These are phyloP conservation scores for Blastobasis lacticolella DNA, from an alignment of 2,888 invertebrate species.

Conservation along the genomic window DNA sequence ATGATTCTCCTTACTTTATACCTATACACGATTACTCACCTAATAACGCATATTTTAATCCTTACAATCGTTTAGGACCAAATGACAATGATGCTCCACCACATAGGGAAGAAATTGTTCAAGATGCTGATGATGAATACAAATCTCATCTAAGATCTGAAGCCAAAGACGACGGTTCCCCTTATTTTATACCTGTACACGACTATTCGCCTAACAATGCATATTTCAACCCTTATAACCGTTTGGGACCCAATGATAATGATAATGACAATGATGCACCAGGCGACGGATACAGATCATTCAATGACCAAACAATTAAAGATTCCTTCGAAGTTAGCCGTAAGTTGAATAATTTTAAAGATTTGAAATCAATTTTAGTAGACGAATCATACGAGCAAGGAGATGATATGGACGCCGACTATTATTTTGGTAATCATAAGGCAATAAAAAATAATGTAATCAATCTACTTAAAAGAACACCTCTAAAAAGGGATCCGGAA, in stretches of 20 bases:
- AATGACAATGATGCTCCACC: not conserved
- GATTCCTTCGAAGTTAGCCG: too few relatives aligned
- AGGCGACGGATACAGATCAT: too few relatives aligned
- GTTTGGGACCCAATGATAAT: constrained; percentile 21
- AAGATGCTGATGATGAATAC: too few relatives aligned
- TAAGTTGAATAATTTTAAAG: too few relatives aligned
- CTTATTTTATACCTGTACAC: constrained; percentile 33
- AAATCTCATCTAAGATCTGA: too few relatives aligned
- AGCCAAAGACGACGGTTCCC: not conserved
- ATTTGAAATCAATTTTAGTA: too few relatives aligned
- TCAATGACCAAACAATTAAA: too few relatives aligned
- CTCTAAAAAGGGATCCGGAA: not conserved
- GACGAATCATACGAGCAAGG: not conserved
- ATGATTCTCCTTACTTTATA: constrained; percentile 21
- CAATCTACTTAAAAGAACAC: not conserved
- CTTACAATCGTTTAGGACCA: constrained; percentile 34
- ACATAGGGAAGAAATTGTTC: too few relatives aligned
- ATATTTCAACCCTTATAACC: constrained; percentile 37
- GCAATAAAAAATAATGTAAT: too few relatives aligned
- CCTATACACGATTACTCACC: constrained; percentile 37
- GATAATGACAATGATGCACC: not conserved
- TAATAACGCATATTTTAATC: constrained; percentile 37
- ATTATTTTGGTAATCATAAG: constrained; percentile 21
- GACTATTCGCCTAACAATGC: constrained; percentile 37
- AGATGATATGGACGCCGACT: constrained; percentile 7